Percentiles rank a stretch among this genome's conserved stretches.
Evolutionary conservation across 37 sponge, comb jelly and placozoan species (phyloP).

Genomic region (Hormiphora californensis): DNA sequence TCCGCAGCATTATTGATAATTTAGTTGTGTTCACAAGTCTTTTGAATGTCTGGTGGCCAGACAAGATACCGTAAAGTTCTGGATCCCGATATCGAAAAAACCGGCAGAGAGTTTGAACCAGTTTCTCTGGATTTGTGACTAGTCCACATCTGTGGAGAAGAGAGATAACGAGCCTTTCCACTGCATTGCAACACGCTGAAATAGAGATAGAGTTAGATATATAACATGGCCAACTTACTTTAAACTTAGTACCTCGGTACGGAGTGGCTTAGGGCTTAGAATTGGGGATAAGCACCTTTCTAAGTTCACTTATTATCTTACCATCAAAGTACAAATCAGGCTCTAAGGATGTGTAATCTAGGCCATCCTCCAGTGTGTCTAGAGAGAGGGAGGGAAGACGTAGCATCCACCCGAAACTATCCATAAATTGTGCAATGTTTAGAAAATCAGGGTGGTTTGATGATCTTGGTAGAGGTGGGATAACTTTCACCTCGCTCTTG

Average conservation of each 20-base stretch:
- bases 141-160: slow-evolving; percentile 16
- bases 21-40: not conserved
- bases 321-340: not conserved
- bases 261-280: not conserved
- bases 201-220: no score
- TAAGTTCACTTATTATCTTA: not conserved
- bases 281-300: not conserved
- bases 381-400: not conserved
- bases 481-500: no score
- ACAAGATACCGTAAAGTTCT: not conserved
- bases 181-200: slow-evolving; percentile 50
- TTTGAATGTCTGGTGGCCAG: not conserved
- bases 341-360: not conserved
- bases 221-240: no score
- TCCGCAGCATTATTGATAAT: not conserved
- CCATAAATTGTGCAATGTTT: slow-evolving; percentile 43
- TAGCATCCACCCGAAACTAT: slow-evolving; percentile 10
- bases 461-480: no score
- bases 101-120: not conserved
- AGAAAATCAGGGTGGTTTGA: slow-evolving; percentile 47
- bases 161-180: not conserved
- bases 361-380: slow-evolving; percentile 35
- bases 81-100: not conserved
- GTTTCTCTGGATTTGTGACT: not conserved
- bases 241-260: not conserved